Base-by-base conservation (phyloP, 2,888 invertebrate species). In the Platycheirus albimanus region DNA sequence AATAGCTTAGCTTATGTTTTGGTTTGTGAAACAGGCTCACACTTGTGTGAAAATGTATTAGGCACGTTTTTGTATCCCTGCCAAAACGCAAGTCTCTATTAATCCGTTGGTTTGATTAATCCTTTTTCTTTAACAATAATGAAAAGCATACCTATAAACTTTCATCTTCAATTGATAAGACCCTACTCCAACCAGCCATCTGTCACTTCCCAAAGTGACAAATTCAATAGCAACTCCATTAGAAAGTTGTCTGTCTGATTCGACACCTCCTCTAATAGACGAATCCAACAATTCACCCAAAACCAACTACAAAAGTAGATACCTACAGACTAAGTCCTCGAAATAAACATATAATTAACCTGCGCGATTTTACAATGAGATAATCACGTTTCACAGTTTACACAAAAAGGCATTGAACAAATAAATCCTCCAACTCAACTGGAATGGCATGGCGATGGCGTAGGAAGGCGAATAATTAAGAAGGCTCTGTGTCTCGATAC, bases 381-480 rank as follows among this genome's bases (percentile, higher is more conserved):
- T 78, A 78, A 78, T 78, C 78, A 78, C 72, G 78, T 78, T 83
- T 78, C 74, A 33, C 74, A 56, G 67, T 75, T 45, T 28, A 41
- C 28, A 43, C 28, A 43, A 63, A 61, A 63, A 58, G 33, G 54
- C 52, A 74, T 28, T 38, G 41, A 63, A 56, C 33, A 63, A 75
- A 67, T 75, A 74, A 67, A 79, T 69, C 71, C 41, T 51, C 58
- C 56, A 56, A 70, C 51, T 52, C 61, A 10, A 61, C 24, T 20
- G n/a, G n/a, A n/a, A n/a, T n/a, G n/a, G n/a, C n/a, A n/a, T n/a
- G n/a, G n/a, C n/a, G 54, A 11, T 6, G 19, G 71, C 76, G 81
- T 72, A 83, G 72, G 78, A 78, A 64, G 56, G 58, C 64, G 83
- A 54, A 69, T 83, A 83, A 83, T 83, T 83, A 83, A 83, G 74